Percentiles rank a stretch among this genome's conserved stretches.
These are phyloP conservation scores for Diogma glabrata DNA, from an alignment of 2,888 invertebrate genomes.

Conservation along the genomic window DNA sequence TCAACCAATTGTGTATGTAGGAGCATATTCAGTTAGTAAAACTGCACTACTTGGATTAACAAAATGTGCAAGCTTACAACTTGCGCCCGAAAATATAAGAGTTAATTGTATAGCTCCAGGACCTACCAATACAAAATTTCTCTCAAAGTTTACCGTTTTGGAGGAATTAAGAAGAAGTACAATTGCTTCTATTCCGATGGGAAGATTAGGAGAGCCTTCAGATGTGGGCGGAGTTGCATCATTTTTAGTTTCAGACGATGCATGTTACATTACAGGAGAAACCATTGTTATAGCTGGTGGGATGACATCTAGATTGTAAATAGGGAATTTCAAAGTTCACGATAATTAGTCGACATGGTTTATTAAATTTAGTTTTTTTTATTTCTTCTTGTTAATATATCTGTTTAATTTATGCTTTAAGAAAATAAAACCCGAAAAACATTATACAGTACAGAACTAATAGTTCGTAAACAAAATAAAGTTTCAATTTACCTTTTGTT, in stretches of 20 bases:
- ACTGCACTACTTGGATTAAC: constrained; percentile 82
- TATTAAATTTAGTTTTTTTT: no score
- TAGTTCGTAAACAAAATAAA: no score
- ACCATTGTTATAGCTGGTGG: constrained; percentile 48
- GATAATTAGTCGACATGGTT: no score
- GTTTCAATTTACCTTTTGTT: no score
- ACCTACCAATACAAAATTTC: constrained; percentile 82
- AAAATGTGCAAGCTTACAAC: constrained; percentile 66
- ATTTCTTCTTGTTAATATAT: no score
- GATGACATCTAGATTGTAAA: constrained; percentile 54
- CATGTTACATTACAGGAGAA: constrained; percentile 64
- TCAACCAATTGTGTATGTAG: constrained; percentile 61
- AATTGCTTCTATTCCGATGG: constrained; percentile 49
- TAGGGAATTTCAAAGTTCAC: no score
- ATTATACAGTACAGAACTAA: no score
- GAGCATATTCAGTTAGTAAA: constrained; percentile 88
- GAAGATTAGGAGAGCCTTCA: constrained; percentile 56
- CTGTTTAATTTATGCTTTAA: no score
- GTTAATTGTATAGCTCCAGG: constrained; percentile 93
- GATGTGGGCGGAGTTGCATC: constrained; percentile 70
- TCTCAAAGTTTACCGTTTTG: constrained; percentile 47
- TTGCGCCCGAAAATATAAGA: constrained; percentile 71
- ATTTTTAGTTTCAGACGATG: constrained; percentile 74
- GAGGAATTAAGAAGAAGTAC: constrained; percentile 44
- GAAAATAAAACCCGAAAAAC: no score